Base-by-base conservation (phyloP, 2,888 invertebrate species). In the Leptopilina myrica region DNA sequence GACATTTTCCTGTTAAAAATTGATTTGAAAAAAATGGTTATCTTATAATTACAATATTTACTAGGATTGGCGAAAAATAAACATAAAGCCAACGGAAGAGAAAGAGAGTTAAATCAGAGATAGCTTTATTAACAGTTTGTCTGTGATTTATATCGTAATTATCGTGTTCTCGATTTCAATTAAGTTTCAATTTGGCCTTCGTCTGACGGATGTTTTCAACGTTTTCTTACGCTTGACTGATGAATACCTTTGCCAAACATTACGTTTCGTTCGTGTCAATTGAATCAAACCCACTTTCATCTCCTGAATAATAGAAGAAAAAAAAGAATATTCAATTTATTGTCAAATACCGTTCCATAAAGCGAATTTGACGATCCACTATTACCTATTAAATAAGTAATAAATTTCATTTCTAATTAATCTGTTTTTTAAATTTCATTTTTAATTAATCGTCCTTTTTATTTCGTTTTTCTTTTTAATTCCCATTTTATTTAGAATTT, bases 81-180 rank as follows among this genome's bases (percentile, higher is more conserved):
- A 62, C 5, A 33, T 62, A 62, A 62, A 62, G 20, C 62, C 62
- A 62, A 62, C 62, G 62, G 62, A 62, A 62, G 20, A 62, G 20
- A 62, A 62, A 62, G 62, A 62, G 20, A 62, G 20, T 59, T 59
- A 15, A 62, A 62, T 62, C 62, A 8, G 15, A 62, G 62, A 62
- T 62, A 62, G 62, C 62, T 62, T 62, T 62, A 62, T 62, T 62
- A 62, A 62, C 62, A 15, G 62, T 62, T 62, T 62, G 15, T 15
- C 20, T 15, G 62, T 62, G 62, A 62, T 62, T 62, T 62, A 62
- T 62, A 73, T 56, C n/a, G n/a, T 73, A 73, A 56, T 73, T 33
- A 73, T 56, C 26, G n/a, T 73, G 53, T 56, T 56, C 56, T 56
- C 56, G 33, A n/a, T 73, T 73, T 56, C 56, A 73, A 73, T 73